Evolutionary conservation across 2,113 vertebrate genomes (phyloP).

Genomic region (Shinisaurus crocodilurus): DNA sequence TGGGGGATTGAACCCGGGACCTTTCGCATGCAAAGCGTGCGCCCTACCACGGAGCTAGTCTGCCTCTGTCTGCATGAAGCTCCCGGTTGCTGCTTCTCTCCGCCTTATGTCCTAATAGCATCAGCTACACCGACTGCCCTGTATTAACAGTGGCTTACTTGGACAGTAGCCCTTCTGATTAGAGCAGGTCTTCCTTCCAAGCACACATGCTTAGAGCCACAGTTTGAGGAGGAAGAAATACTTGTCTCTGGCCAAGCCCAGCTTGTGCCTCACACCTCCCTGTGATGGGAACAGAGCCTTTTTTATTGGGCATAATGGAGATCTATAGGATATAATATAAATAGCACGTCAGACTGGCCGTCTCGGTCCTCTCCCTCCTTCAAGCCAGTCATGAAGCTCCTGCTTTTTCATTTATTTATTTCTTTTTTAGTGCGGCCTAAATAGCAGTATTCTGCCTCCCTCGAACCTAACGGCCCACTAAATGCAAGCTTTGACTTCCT

Average conservation of each 20-base stretch:
- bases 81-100: neutral
- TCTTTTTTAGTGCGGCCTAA: neutral
- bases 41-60: too few species aligned
- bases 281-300: neutral
- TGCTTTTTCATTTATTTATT: constrained; percentile 57
- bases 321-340: constrained; percentile 30
- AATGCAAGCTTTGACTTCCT: constrained; percentile 45
- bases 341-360: constrained; percentile 27
- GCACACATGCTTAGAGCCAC: neutral
- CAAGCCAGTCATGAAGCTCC: constrained; percentile 46
- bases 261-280: rapidly evolving
- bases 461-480: constrained; percentile 8
- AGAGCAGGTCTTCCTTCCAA: neutral
- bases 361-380: constrained; percentile 9
- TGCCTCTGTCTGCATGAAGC: neutral
- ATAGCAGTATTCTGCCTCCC: constrained; percentile 37
- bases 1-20: too few species aligned
- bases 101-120: neutral
- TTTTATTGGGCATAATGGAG: neutral
- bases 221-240: neutral
- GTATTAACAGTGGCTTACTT: neutral
- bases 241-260: neutral
- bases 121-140: neutral
- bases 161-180: neutral
- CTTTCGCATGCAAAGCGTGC: too few species aligned